phyloP scores from a whole-genome alignment of 2,113 vertebrate species.

The Toxotes jaculatrix region DNA sequence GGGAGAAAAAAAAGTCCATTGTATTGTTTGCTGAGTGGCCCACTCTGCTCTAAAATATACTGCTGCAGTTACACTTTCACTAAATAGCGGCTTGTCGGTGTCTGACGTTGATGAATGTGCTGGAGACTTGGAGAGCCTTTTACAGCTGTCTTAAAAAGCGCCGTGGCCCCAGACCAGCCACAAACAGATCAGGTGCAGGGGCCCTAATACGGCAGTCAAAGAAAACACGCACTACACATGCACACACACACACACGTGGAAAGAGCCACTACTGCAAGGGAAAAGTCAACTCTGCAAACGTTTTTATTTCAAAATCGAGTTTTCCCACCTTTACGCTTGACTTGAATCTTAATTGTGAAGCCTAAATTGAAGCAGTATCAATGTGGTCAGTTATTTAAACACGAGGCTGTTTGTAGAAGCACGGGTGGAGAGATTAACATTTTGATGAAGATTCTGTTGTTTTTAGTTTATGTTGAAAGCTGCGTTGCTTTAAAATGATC shows the following conservation, averaged over 20 bases:
- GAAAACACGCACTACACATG: conserved; percentile 49
- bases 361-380: neutral
- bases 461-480: neutral
- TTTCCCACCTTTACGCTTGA: neutral
- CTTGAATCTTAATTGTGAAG: neutral
- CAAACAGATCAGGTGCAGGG: conserved; percentile 67
- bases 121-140: conserved; percentile 84
- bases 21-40: conserved; percentile 76
- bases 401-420: neutral
- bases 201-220: conserved; percentile 50
- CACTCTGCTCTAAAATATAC: conserved; percentile 77
- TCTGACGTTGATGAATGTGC: conserved; percentile 88
- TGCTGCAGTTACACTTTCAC: conserved; percentile 80
- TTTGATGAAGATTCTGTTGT: neutral
- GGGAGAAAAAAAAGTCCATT: conserved; percentile 51
- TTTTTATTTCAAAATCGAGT: conserved; percentile 36
- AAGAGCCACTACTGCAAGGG: conserved; percentile 4
- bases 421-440: neutral
- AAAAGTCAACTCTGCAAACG: conserved; percentile 3
- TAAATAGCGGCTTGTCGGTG: conserved; percentile 81
- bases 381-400: neutral
- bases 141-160: conserved; percentile 84
- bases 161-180: conserved; percentile 73
- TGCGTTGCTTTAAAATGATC: neutral
- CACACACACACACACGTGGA: conserved; percentile 6